Conservation (phyloP, 2,113 vertebrate genomes). For the Tragelaphus strepsiceros region DNA sequence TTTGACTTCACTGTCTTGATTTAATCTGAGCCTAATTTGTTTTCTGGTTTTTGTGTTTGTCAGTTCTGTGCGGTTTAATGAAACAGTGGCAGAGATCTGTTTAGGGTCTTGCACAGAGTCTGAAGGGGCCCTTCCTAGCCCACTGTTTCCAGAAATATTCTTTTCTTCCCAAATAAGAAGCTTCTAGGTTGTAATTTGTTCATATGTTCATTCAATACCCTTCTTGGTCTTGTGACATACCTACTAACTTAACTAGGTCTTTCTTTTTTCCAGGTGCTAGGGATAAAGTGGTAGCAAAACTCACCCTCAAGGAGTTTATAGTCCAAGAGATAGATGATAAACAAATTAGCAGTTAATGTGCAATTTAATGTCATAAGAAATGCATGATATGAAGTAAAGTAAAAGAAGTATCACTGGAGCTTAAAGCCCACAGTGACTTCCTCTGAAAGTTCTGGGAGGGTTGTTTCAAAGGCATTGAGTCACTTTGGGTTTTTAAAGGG, state of each 20-base stretch:
- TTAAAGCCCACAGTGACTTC: background rate
- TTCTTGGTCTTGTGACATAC: constrained; percentile 5
- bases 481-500: constrained; percentile 4
- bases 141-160: background rate
- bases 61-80: background rate
- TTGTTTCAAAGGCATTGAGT: constrained; percentile 7
- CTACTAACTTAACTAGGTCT: background rate
- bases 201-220: background rate
- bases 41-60: constrained; percentile 13
- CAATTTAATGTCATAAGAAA: constrained; percentile 2
- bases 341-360: constrained; percentile 14
- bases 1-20: background rate
- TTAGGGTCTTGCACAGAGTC: background rate
- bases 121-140: background rate
- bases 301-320: constrained; percentile 4
- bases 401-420: background rate
- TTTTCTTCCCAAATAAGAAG: constrained; percentile 1
- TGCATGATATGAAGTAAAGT: background rate
- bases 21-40: background rate
- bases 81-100: constrained; percentile 11
- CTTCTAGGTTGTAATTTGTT: constrained; percentile 19
- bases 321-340: background rate
- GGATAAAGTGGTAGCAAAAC: background rate
- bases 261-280: background rate
- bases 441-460: background rate